Conservation (phyloP, 1,140 invertebrate genomes). For the Aphelinus certus region DNA sequence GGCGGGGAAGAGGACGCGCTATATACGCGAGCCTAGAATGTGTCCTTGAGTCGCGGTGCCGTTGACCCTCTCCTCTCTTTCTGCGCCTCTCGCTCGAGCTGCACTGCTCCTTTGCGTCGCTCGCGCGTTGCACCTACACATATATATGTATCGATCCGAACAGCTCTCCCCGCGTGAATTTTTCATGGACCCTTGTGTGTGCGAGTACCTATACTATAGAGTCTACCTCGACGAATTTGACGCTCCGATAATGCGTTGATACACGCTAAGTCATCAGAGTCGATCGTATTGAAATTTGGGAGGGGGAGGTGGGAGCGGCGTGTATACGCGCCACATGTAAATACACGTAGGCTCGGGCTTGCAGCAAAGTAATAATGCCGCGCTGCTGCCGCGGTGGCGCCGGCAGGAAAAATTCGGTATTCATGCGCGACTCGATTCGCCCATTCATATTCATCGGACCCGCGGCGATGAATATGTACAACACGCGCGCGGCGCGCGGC, state of each 20-base stretch:
- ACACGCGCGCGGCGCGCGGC: not conserved
- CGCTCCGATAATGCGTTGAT: too few relatives aligned
- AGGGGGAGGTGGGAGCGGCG: not conserved
- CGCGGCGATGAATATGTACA: constrained; percentile 46
- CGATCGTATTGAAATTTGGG: constrained; percentile 1
- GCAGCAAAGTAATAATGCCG: not conserved
- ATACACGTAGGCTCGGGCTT: constrained; percentile 3
- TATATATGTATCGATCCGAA: not conserved
- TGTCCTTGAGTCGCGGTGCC: constrained; percentile 44
- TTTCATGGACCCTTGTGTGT: too few relatives aligned
- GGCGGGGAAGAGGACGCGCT: constrained; percentile 11
- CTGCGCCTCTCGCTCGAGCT: not conserved
- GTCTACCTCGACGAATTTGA: too few relatives aligned
- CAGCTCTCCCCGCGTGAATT: too few relatives aligned
- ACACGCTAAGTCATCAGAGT: not conserved
- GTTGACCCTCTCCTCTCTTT: constrained; percentile 41
- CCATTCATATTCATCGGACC: constrained; percentile 35
- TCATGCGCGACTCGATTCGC: constrained; percentile 14
- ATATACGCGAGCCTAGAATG: constrained; percentile 30
- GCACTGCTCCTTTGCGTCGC: not conserved
- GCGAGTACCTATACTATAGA: too few relatives aligned
- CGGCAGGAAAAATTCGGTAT: constrained; percentile 15
- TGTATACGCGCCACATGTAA: not conserved
- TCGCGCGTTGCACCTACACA: not conserved
- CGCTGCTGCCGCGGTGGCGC: not conserved